phyloP scores from a whole-genome alignment of 2,113 vertebrate species.

The Leucosticte australis region DNA sequence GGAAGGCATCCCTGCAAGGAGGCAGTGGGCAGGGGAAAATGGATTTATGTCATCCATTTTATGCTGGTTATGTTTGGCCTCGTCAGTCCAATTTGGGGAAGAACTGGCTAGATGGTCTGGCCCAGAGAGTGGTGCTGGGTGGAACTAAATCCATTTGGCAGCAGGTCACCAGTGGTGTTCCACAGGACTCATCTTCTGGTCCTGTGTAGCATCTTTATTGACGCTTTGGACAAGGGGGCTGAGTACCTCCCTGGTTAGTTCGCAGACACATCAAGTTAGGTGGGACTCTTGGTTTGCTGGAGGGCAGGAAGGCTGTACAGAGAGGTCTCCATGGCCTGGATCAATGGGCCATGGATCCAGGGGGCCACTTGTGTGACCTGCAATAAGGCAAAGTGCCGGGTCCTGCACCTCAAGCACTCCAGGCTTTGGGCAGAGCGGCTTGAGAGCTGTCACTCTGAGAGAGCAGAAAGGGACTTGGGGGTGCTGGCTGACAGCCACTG shows the following conservation, averaged over 20 bases:
- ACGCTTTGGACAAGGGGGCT: neutral
- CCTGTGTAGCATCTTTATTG: neutral
- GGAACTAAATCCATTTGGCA: neutral
- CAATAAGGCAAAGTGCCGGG: fast-evolving
- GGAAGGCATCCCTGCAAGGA: neutral
- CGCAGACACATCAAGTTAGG: fast-evolving
- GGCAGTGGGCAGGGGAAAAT: neutral
- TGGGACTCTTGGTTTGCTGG: neutral
- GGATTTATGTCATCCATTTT: neutral
- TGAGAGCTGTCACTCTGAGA: neutral
- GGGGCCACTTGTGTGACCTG: neutral
- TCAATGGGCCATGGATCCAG: neutral
- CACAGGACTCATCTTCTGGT: neutral
- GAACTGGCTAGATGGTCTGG: neutral
- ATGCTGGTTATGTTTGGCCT: neutral
- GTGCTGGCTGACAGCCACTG: neutral
- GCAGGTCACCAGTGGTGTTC: neutral
- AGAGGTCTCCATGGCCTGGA: neutral
- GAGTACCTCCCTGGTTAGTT: neutral
- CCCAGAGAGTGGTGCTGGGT: neutral
- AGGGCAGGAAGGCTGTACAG: neutral
- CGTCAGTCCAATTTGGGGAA: neutral
- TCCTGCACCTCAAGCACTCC: neutral
- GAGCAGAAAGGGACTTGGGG: neutral
- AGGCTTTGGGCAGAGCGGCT: neutral